Percentiles rank a stretch among this genome's conserved stretches.
phyloP scores from a whole-genome alignment of 1,140 invertebrate genomes.

The Heliconius hewitsoni region DNA sequence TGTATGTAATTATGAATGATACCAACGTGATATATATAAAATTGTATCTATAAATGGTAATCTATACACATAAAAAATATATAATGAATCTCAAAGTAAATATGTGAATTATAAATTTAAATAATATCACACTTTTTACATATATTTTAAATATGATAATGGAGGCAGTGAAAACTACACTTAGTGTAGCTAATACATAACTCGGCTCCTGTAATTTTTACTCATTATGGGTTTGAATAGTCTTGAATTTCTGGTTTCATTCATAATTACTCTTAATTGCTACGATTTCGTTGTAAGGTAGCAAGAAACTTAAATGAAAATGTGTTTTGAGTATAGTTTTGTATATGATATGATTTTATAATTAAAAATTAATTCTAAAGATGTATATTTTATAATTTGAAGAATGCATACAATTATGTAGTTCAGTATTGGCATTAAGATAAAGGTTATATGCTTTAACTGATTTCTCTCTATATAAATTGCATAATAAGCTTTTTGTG shows the following conservation, averaged over 20 bases:
- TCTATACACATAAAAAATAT: background rate
- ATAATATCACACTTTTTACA: background rate
- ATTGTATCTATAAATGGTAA: background rate
- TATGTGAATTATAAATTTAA: background rate
- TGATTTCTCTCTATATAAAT: slow-evolving; percentile 49
- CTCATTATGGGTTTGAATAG: background rate
- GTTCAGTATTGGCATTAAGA: slow-evolving; percentile 46
- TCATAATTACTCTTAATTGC: background rate
- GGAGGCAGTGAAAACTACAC: background rate
- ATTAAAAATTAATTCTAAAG: background rate
- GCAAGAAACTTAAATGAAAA: background rate
- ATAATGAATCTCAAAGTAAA: background rate
- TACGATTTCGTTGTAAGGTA: background rate
- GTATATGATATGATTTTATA: slow-evolving; percentile 4
- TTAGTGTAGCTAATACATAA: background rate
- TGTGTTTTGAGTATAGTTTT: slow-evolving; percentile 6
- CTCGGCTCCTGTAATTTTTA: background rate
- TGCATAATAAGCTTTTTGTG: slow-evolving; percentile 47
- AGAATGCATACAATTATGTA: slow-evolving; percentile 16
- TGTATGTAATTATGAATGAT: slow-evolving; percentile 8
- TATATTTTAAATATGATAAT: background rate
- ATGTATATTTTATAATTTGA: slow-evolving; percentile 24
- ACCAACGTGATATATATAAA: background rate
- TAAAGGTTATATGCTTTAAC: slow-evolving; percentile 59
- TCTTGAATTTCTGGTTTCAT: background rate